Percentiles rank a stretch among this genome's conserved stretches.
Conservation (phyloP, 2,888 invertebrate genomes). For the Epistrophe eligans region DNA sequence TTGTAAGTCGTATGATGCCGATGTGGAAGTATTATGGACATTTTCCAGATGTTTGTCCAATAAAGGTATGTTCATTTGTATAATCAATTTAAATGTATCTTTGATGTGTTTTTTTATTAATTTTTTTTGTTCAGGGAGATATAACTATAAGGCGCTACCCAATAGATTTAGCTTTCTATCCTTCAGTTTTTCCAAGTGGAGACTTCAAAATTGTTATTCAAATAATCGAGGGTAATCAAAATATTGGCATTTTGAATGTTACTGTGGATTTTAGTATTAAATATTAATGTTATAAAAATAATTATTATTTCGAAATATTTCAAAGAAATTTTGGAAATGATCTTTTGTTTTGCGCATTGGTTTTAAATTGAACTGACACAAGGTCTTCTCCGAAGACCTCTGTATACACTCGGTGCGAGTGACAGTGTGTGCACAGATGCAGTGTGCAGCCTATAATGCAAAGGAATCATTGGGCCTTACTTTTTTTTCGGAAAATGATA, state of each 20-base stretch:
- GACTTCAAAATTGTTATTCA: conserved; percentile 47
- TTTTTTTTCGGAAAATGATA: too few species aligned
- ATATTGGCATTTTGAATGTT: conserved; percentile 45
- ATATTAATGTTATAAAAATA: not conserved
- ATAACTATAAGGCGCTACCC: conserved; percentile 61
- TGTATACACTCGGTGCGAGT: too few species aligned
- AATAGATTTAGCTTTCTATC: conserved; percentile 65
- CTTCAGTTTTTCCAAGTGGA: conserved; percentile 59
- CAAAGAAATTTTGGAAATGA: too few species aligned
- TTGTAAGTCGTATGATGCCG: conserved; percentile 65
- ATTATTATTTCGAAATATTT: not conserved
- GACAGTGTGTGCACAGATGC: too few species aligned
- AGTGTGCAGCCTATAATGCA: too few species aligned
- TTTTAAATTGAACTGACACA: too few species aligned
- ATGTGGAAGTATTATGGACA: conserved; percentile 70
- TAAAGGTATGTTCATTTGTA: conserved; percentile 23
- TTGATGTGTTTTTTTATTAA: not conserved
- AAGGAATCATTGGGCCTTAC: too few species aligned
- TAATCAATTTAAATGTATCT: not conserved
- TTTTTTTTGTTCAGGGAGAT: conserved; percentile 41
- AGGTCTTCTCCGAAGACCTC: not conserved
- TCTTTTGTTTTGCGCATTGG: too few species aligned
- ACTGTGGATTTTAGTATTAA: conserved; percentile 45
- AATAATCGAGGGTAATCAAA: conserved; percentile 33
- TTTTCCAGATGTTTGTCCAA: conserved; percentile 52